phyloP scores from a whole-genome alignment of 2,797 vertebrate species.

The Tinamus major region DNA sequence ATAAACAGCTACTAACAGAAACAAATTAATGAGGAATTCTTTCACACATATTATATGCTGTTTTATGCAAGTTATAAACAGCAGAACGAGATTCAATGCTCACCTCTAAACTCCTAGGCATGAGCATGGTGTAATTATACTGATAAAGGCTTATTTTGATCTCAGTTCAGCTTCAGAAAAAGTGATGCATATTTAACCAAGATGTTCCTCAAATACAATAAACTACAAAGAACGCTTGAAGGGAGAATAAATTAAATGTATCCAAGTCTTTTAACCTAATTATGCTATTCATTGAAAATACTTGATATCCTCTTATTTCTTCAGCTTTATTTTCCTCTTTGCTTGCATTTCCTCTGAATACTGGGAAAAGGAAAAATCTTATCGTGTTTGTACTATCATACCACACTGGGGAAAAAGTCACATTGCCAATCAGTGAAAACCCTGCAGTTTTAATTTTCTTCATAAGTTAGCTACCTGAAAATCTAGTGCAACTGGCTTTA shows the following conservation, averaged over 20 bases:
- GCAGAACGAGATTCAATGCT: neutral
- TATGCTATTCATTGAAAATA: constrained; percentile 54
- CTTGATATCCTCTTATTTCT: neutral
- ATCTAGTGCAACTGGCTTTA: neutral
- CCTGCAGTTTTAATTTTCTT: fast-evolving
- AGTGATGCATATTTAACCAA: constrained; percentile 71
- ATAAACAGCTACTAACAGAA: constrained; percentile 23
- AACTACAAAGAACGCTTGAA: constrained; percentile 60
- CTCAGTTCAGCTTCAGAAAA: constrained; percentile 66
- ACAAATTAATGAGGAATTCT: constrained; percentile 43
- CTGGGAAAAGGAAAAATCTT: neutral
- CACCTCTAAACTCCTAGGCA: constrained; percentile 71
- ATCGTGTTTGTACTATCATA: neutral
- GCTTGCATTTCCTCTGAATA: neutral
- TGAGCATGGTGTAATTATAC: constrained; percentile 80
- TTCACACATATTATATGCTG: constrained; percentile 10
- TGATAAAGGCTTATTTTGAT: constrained; percentile 83
- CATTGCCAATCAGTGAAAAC: neutral
- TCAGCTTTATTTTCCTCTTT: neutral
- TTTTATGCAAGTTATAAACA: constrained; percentile 20
- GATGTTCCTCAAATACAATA: constrained; percentile 59
- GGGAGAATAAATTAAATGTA: constrained; percentile 67
- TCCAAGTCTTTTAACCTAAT: constrained; percentile 59
- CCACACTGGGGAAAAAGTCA: neutral
- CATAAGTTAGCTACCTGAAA: neutral